Conservation (phyloP, 2,113 vertebrate genomes). For the Oenanthe oenanthe region DNA sequence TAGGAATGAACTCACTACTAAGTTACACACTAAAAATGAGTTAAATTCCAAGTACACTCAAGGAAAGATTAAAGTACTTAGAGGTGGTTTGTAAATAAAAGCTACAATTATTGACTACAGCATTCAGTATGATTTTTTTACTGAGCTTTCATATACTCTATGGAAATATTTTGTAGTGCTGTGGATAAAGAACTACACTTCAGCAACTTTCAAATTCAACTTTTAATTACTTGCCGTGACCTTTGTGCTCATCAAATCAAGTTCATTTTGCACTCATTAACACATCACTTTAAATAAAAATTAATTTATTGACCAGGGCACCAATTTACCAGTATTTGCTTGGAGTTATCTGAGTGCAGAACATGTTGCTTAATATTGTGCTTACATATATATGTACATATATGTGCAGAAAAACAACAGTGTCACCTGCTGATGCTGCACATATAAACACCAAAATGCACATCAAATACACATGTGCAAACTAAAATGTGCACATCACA, state of each 20-base stretch:
- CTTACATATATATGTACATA: accelerated
- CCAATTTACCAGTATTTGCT: not conserved
- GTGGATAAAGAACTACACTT: not conserved
- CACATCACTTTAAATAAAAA: not conserved
- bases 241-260: not conserved
- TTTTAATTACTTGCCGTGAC: accelerated
- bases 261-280: not conserved
- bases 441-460: not conserved
- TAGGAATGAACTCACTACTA: not conserved
- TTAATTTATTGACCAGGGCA: not conserved
- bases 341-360: not conserved
- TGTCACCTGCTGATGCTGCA: not conserved
- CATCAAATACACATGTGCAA: not conserved
- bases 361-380: not conserved
- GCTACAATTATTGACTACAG: not conserved
- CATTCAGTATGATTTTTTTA: not conserved
- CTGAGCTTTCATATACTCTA: not conserved
- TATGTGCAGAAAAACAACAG: not conserved
- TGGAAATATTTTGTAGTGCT: not conserved
- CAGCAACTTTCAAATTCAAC: not conserved
- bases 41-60: not conserved
- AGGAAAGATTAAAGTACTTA: not conserved
- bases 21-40: not conserved
- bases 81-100: not conserved
- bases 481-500: not conserved